phyloP scores from a whole-genome alignment of 2,113 vertebrate genomes.

The Bujurquina vittata region DNA sequence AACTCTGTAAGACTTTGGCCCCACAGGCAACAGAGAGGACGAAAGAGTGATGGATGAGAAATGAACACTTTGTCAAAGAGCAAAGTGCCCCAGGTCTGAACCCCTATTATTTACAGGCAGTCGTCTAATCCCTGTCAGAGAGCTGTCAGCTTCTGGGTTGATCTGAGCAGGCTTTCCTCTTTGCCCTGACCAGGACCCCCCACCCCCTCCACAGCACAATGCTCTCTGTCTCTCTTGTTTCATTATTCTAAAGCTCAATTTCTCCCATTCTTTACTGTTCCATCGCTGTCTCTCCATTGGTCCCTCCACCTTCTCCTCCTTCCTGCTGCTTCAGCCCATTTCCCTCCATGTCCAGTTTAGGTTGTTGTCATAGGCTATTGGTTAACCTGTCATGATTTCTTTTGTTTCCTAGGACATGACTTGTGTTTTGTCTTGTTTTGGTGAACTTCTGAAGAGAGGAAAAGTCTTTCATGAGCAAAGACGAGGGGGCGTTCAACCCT shows the following conservation, averaged over 20 bases:
- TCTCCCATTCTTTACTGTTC: neutral
- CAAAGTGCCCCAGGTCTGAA: conserved; percentile 57
- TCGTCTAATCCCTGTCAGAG: conserved; percentile 62
- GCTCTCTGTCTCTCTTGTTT: conserved; percentile 9
- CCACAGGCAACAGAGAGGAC: neutral
- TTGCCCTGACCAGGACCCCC: conserved; percentile 28
- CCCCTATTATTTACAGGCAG: conserved; percentile 68
- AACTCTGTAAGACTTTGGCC: neutral
- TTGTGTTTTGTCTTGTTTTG: neutral
- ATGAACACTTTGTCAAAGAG: conserved; percentile 42
- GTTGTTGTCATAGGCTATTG: neutral
- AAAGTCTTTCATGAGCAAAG: neutral
- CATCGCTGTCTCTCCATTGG: neutral
- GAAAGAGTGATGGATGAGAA: conserved; percentile 44
- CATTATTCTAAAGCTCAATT: neutral
- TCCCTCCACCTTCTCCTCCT: neutral
- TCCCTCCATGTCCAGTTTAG: neutral
- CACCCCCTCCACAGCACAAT: conserved; percentile 31
- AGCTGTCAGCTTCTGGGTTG: conserved; percentile 62
- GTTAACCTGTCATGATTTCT: neutral
- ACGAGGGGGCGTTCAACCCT: neutral
- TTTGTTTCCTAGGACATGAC: neutral
- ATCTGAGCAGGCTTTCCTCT: conserved; percentile 62
- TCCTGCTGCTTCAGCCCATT: neutral
- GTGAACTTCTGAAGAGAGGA: neutral